Percentiles rank a stretch among this genome's conserved stretches.
Evolutionary conservation across 2,113 vertebrate species (phyloP).

Genomic region (Azemiops feae): DNA sequence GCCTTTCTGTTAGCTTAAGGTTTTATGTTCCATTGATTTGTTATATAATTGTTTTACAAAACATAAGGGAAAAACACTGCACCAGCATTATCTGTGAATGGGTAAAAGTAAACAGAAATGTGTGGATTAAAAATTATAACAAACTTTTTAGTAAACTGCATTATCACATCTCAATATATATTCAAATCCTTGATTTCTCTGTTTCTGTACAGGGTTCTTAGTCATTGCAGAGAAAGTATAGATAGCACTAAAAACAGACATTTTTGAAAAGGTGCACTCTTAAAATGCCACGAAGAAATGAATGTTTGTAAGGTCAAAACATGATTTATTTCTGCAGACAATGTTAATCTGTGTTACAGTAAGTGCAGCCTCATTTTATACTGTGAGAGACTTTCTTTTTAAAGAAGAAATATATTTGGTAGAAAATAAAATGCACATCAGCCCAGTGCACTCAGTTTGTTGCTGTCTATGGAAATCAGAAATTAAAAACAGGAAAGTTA

Average conservation of each 20-base stretch:
- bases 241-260: not conserved
- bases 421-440: not conserved
- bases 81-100: not conserved
- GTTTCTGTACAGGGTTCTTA: not conserved
- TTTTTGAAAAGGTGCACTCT: slow-evolving; percentile 5
- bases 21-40: not conserved
- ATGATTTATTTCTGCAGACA: not conserved
- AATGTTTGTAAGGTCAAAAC: slow-evolving; percentile 6
- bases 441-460: not conserved
- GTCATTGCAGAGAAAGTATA: not conserved
- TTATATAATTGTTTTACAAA: not conserved
- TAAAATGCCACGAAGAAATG: not conserved
- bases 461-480: not conserved
- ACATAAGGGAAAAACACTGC: not conserved
- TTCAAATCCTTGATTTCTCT: not conserved
- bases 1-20: slow-evolving; percentile 26
- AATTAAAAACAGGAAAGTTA: not conserved
- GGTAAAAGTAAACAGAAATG: not conserved
- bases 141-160: not conserved
- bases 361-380: slow-evolving; percentile 1
- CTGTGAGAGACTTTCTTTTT: not conserved
- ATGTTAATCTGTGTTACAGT: not conserved
- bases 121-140: not conserved
- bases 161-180: not conserved
- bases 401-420: not conserved